Evolutionary conservation across 1,140 invertebrate species (phyloP).

Genomic region (Aethina tumida): DNA sequence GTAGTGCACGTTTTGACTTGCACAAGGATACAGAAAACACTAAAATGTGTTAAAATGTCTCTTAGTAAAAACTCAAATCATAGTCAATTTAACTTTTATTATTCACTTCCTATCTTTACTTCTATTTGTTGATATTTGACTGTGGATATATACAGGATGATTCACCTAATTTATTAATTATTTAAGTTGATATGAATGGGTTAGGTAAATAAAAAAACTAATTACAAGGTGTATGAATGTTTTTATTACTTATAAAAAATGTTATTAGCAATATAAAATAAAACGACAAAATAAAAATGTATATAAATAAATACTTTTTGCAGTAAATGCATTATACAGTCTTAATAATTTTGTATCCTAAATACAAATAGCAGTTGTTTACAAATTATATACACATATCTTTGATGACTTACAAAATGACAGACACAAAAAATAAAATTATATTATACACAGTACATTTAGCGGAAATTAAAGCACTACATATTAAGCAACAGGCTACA

Average conservation of each 20-base stretch:
- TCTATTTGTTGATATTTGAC: too few species aligned
- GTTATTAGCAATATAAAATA: slow-evolving; percentile 19
- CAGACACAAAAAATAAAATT: slow-evolving; percentile 23
- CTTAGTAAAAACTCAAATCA: too few species aligned
- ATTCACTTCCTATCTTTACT: too few species aligned
- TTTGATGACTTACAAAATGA: slow-evolving; percentile 23
- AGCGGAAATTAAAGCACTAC: slow-evolving; percentile 21
- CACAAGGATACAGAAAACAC: too few species aligned
- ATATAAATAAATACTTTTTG: slow-evolving; percentile 29
- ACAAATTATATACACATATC: slow-evolving; percentile 26
- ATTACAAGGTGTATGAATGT: too few species aligned
- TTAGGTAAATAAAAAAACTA: too few species aligned
- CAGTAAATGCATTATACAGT: slow-evolving; percentile 30
- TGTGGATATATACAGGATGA: too few species aligned
- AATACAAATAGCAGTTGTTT: slow-evolving; percentile 21
- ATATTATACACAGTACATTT: slow-evolving; percentile 22
- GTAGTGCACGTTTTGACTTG: too few species aligned
- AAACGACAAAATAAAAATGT: slow-evolving; percentile 12
- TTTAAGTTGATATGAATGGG: too few species aligned
- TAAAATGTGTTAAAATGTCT: too few species aligned
- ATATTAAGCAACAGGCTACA: slow-evolving; percentile 17
- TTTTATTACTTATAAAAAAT: slow-evolving; percentile 16
- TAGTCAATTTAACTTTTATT: too few species aligned
- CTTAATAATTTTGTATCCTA: slow-evolving; percentile 29
- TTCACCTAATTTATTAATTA: too few species aligned